Evolutionary conservation across 2,888 invertebrate species (phyloP), one percentile per base, ranked within the genome.

Genomic region (Carcina quercana): DNA sequence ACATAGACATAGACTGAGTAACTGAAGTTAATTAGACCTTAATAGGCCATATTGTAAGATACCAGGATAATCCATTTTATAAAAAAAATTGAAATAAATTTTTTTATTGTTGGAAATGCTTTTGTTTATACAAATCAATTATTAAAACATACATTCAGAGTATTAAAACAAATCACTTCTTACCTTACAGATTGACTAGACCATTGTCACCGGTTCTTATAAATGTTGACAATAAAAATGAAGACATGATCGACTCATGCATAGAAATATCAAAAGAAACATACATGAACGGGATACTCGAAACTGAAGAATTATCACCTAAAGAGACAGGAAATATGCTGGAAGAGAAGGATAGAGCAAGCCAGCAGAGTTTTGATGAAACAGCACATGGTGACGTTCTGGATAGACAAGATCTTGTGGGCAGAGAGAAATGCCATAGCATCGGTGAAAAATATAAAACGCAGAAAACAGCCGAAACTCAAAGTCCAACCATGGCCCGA

Each of bases 401-500:
- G 7, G 80, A 83, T 25, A 62, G 74, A 29, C 67, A 67, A 37
- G 80, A 82, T n/a, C 39, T 75, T 6, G 50, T 47, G 5, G 55
- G 65, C 8, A 71, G 84, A 35, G 84, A 85, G 38, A 85, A 85
- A 45, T 84, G 84, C 43, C 78, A 85, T 42, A 85, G 84, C 47
- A 70, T 84, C 35, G 80, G 84, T 1, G 84, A 85, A 40, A 84
- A 84, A 53, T 80, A 78, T 44, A 84, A 80, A 49, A 50, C 58
- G 8, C 75, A 72, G 36, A 84, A 79, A 48, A 47, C 52, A 6
- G 25, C 72, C 12, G 70, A 74, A 3, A 84, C 83, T 38, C 82
- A 82, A 36, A 82, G 82, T 47, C 84, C 83, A 2, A 86, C 88
- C 6, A 80, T 93, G 67, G 88, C 89, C 0, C 85, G 92, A 32